A percentile compares a stretch with the other conserved stretches of the same genome.
These are phyloP conservation scores for Ceratina australensis DNA, from an alignment of 1,140 invertebrate genomes.

Conservation along the genomic window DNA sequence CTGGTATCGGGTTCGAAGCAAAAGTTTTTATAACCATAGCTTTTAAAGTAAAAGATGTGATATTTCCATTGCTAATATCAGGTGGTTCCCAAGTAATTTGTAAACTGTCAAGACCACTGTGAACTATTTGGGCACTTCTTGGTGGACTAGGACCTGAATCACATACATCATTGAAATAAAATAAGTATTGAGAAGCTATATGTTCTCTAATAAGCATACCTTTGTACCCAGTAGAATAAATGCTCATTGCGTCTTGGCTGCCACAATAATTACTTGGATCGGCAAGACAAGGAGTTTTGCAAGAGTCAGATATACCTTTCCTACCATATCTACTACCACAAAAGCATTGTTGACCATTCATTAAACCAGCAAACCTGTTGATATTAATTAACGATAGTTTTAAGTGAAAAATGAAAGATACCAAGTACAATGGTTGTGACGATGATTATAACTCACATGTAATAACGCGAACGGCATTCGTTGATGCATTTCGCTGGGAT, in stretches of 20 bases:
- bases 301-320: slow-evolving; percentile 71
- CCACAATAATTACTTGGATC: slow-evolving; percentile 74
- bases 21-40: slow-evolving; percentile 67
- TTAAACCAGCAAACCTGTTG: slow-evolving; percentile 77
- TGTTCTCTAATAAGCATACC: slow-evolving; percentile 62
- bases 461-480: slow-evolving; percentile 69
- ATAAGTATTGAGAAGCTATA: not conserved
- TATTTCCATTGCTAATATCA: slow-evolving; percentile 81
- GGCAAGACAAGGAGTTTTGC: slow-evolving; percentile 69
- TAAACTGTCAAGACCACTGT: slow-evolving; percentile 55
- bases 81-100: slow-evolving; percentile 81
- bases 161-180: not conserved
- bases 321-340: slow-evolving; percentile 76
- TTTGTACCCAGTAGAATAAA: slow-evolving; percentile 79
- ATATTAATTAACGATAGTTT: slow-evolving; percentile 10
- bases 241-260: slow-evolving; percentile 73
- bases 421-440: slow-evolving; percentile 11
- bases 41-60: slow-evolving; percentile 81
- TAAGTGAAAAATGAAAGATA: not conserved
- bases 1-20: slow-evolving; percentile 63
- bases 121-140: slow-evolving; percentile 55
- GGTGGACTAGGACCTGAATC: slow-evolving; percentile 72
- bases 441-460: slow-evolving; percentile 66
- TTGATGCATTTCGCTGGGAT: slow-evolving; percentile 63
- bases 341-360: slow-evolving; percentile 75